Conservation (phyloP, 2,888 invertebrate genomes). For the Lasioglossum oenotherae region DNA sequence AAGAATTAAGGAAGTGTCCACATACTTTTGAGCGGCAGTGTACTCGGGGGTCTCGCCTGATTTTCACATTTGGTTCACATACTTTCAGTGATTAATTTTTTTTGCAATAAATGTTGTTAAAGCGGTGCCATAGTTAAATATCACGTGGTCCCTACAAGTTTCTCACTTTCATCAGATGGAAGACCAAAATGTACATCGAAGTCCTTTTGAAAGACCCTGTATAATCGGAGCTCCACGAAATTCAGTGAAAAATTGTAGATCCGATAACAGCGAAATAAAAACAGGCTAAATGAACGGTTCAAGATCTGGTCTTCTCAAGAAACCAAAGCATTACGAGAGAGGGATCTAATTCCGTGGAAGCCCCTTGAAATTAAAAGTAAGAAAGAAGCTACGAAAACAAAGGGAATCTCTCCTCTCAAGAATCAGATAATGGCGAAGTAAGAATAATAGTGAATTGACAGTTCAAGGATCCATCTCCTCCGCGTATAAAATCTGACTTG, state of each 20-base stretch:
- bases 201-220: not conserved
- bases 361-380: not conserved
- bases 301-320: not conserved
- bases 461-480: not conserved
- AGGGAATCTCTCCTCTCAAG: not conserved
- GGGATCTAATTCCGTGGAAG: not conserved
- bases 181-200: not conserved
- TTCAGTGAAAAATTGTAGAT: not conserved
- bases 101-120: no score
- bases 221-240: not conserved
- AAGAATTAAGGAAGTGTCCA: no score
- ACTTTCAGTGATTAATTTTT: not conserved
- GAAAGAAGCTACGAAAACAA: not conserved
- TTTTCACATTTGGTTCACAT: not conserved
- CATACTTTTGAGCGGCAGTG: no score
- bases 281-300: not conserved
- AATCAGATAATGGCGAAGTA: not conserved
- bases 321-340: not conserved
- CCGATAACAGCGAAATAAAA: not conserved
- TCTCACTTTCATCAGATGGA: no score
- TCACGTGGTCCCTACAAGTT: no score
- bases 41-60: not conserved
- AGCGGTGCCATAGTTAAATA: no score
- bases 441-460: not conserved
- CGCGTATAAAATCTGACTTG: not conserved